Percentiles rank a stretch among this genome's conserved stretches.
Conservation (phyloP, 2,797 vertebrate genomes). For the Agapornis canus region DNA sequence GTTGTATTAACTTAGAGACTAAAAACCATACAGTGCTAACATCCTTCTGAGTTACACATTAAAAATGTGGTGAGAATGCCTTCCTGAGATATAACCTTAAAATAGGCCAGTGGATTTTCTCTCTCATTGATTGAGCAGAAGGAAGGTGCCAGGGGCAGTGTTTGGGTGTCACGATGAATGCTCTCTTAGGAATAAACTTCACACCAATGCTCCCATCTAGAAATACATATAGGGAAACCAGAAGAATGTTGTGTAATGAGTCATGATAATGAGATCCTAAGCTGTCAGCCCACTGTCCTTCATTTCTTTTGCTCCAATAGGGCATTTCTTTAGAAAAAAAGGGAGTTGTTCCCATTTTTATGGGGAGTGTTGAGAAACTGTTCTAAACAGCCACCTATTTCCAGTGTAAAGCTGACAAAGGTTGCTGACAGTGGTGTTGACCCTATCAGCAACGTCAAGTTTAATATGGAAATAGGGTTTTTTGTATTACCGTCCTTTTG, state of each 20-base stretch:
- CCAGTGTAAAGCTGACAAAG: neutral
- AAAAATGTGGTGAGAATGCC: neutral
- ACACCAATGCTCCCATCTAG: neutral
- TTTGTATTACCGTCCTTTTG: neutral
- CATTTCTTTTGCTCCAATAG: neutral
- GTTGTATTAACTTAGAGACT: neutral
- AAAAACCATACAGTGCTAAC: neutral
- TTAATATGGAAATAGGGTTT: neutral
- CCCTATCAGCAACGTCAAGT: neutral
- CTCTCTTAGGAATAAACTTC: neutral
- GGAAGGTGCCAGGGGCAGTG: neutral
- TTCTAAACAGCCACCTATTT: neutral
- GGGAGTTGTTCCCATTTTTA: neutral
- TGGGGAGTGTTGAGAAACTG: neutral
- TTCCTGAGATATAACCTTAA: neutral
- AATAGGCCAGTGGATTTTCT: neutral
- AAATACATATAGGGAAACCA: neutral
- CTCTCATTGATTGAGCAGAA: neutral
- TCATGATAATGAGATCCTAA: neutral
- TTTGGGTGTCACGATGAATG: neutral
- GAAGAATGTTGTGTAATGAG: neutral
- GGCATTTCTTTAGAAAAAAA: neutral
- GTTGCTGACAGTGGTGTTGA: neutral
- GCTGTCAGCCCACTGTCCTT: neutral
- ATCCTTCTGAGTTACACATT: neutral